Conservation (phyloP, 2,888 invertebrate genomes). For the Protodeltote pygarga region DNA sequence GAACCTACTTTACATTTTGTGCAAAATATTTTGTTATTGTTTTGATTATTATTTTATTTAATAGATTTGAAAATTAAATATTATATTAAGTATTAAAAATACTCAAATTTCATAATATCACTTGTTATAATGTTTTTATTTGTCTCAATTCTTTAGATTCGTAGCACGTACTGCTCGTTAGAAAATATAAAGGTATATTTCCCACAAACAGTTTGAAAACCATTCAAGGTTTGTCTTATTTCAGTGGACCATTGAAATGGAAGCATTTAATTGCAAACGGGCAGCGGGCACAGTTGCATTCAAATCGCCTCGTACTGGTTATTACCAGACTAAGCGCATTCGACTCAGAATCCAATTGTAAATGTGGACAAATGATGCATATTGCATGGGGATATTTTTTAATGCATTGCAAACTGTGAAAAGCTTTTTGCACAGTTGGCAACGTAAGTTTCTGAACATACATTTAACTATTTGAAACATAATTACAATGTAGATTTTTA, state of each 20-base stretch:
- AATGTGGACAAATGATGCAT: conserved; percentile 25
- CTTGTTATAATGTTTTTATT: too few species aligned
- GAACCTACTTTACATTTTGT: too few species aligned
- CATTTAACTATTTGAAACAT: too few species aligned
- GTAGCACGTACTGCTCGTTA: not conserved
- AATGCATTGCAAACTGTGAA: conserved; percentile 11
- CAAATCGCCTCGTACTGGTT: conserved; percentile 61
- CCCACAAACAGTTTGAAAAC: conserved; percentile 41
- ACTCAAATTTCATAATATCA: too few species aligned
- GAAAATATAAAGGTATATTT: conserved; percentile 16
- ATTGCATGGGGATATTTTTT: conserved; percentile 19
- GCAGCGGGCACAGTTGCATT: conserved; percentile 60
- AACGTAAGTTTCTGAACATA: too few species aligned
- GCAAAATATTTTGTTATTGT: too few species aligned
- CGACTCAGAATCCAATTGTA: conserved; percentile 33
- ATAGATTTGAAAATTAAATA: too few species aligned
- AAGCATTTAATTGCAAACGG: conserved; percentile 73
- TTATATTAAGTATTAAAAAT: too few species aligned
- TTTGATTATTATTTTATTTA: too few species aligned
- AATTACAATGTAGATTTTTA: too few species aligned
- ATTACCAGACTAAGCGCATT: conserved; percentile 52
- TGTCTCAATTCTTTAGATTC: too few species aligned
- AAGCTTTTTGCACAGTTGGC: too few species aligned
- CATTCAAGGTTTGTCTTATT: conserved; percentile 57
- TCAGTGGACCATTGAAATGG: conserved; percentile 65